Evolutionary conservation across 2,888 invertebrate species (phyloP), one percentile per base, ranked within the genome.

Genomic region (Crepidodera aurea): DNA sequence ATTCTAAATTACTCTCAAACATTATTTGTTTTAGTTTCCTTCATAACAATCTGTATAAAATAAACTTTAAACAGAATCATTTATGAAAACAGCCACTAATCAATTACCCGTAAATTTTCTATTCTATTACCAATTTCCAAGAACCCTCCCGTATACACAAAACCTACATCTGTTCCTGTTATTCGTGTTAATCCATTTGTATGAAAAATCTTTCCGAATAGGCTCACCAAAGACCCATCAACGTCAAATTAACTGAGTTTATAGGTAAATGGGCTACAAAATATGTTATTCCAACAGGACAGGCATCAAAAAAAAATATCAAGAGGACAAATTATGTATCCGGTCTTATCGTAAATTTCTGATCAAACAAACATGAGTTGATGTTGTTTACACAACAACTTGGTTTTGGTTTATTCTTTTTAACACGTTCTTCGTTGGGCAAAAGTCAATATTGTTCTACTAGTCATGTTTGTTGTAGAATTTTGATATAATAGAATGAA

Each of bases 101-200:
- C 3, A 22, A 29, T 29, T 29, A 29, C 2, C 10, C 29, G 8
- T 29, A 29, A 8, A 1, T 10, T 29, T 29, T 1, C 29, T 29
- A 6, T 29, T 29, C 3, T 29, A 29, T 13, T 34, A 12, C 12
- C 34, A 34, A 34, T 34, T 34, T 34, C 34, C 13, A 34, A 13
- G 34, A 34, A 34, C 34, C 34, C 34, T 13, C 34, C n/a, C 29
- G n/a, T 22, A 16, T 32, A 10, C 8, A 50, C 16, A 50, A 6
- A 50, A 50, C n/a, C 50, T 10, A 50, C 32, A 50, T 50, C 50
- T 50, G 50, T 50, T 50, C 29, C 16, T 16, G 32, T 32, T 50
- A 50, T 50, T 32, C 34, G 34, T 34, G 6, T 16, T 32, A 15
- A 34, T 37, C 22, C 51, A 22, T 51, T 51, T 22, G 18, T 51